Evolutionary conservation across 2,797 vertebrate genomes (phyloP).

Genomic region (Psittacula echo): DNA sequence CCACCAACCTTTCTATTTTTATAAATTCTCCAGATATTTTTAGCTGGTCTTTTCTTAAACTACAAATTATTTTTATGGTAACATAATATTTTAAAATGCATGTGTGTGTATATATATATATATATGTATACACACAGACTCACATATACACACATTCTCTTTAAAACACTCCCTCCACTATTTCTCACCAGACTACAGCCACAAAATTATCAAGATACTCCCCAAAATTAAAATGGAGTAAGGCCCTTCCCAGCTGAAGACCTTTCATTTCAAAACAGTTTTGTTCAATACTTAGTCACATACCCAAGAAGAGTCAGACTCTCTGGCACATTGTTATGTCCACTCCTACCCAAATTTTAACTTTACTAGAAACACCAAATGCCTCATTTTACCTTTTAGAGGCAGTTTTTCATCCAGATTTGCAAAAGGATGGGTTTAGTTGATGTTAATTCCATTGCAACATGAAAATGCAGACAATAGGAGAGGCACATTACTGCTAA

Average conservation of each 20-base stretch:
- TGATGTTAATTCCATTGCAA: neutral
- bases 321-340: neutral
- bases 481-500: neutral
- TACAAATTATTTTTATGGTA: slow-evolving; percentile 19
- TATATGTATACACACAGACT: neutral
- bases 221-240: neutral
- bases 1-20: slow-evolving; percentile 6
- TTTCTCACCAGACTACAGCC: neutral
- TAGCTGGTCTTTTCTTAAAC: neutral
- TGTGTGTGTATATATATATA: neutral
- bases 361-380: neutral
- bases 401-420: neutral
- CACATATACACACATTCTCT: neutral
- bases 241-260: neutral
- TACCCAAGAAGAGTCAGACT: neutral
- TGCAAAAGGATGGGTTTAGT: neutral
- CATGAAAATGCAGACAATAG: neutral
- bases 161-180: neutral
- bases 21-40: slow-evolving; percentile 39
- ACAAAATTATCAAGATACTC: neutral
- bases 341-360: neutral
- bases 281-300: neutral
- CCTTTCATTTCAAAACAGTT: neutral
- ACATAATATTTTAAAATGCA: neutral
- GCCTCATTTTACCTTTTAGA: neutral